Base-by-base conservation (phyloP, 2,113 vertebrate genomes). In the Dicrurus megarhynchus region DNA sequence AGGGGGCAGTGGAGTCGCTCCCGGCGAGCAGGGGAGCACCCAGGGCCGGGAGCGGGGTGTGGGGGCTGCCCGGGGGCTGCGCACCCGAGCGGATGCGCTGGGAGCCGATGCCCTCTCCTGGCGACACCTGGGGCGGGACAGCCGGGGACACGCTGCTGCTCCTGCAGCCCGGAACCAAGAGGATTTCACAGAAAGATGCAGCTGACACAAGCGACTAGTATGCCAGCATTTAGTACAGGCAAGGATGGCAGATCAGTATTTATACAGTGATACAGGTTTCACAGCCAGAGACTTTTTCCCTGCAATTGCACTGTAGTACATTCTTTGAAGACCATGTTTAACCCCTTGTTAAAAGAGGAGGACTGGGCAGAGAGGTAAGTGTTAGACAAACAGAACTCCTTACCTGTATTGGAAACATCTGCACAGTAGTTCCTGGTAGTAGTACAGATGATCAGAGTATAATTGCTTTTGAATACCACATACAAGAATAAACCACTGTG, bases 11-110 rank as follows among this genome's bases (percentile, higher is more conserved):
- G 12, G 24, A n/a, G 69, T 8, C 6, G 4, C 47, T 13, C 1
- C 30, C 2, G 3, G 5, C 4, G 1, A 15, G 32, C 0, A 0
- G 35, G 22, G 50, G 27, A 69, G 59, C 30, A 22, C 1, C 57
- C 50, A 1, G 8, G 27, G 35, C 4, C 73, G 7, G 20, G 1
- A 15, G 57, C 1, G 0, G 41, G 27, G 7, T 0, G 3, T 1
- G 16, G 10, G 59, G 18, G 2, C 2, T 3, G 30, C 20, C 5
- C 15, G 3, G 2, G 80, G 57, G 23, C 8, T 7, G 63, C 3
- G 6, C n/a, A 3, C 26, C 20, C 4, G 1, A 1, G 32, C 20
- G 35, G 44, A 24, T n/a, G 69, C 4, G 1, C 77, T 65, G 15
- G 0, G 5, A 50, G 70, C 35, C 26, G 5, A 0, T 80, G 90